Percentiles rank a stretch among this genome's conserved stretches.
phyloP scores from a whole-genome alignment of 2,888 invertebrate genomes.

The Ectemnius continuus region DNA sequence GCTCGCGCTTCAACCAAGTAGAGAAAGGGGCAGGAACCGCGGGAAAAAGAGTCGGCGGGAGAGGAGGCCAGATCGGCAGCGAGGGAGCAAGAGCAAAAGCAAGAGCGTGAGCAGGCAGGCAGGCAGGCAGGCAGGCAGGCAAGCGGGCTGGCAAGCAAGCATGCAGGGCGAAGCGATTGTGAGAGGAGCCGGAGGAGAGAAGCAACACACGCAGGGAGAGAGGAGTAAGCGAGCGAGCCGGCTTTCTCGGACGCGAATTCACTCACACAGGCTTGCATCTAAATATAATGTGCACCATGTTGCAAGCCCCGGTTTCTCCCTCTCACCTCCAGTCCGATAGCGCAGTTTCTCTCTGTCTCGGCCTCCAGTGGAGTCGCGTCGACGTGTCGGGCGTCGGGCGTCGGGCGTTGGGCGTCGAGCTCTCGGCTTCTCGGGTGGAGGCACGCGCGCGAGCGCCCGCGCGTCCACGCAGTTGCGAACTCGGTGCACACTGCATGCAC shows the following conservation, averaged over 20 bases:
- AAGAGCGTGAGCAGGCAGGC: constrained; percentile 1
- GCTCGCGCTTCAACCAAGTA: constrained; percentile 14
- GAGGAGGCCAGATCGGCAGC: constrained; percentile 1
- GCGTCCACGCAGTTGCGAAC: constrained; percentile 55
- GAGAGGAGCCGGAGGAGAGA: no score
- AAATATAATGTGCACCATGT: constrained; percentile 61
- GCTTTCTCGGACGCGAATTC: constrained; percentile 13
- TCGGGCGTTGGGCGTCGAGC: constrained; percentile 13
- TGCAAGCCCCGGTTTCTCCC: constrained; percentile 10
- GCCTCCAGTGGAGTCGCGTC: constrained; percentile 8
- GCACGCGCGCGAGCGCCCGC: constrained; percentile 20
- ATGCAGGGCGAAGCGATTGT: no score
- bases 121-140: no score
- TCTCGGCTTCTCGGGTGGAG: constrained; percentile 1
- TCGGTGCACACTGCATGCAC: constrained; percentile 60
- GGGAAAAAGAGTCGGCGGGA: constrained; percentile 18
- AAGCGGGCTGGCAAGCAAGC: no score
- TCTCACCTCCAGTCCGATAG: constrained; percentile 2
- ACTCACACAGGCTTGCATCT: constrained; percentile 49
- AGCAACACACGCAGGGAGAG: constrained; percentile 32
- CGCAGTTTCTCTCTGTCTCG: background rate
- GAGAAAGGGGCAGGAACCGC: constrained; percentile 10
- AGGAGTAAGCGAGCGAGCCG: no score
- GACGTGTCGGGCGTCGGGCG: background rate
- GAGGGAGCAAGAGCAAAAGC: constrained; percentile 22